A percentile compares a stretch with the other conserved stretches of the same genome.
Conservation (phyloP, 1,140 invertebrate species). For the Brachionus manjavacas region DNA sequence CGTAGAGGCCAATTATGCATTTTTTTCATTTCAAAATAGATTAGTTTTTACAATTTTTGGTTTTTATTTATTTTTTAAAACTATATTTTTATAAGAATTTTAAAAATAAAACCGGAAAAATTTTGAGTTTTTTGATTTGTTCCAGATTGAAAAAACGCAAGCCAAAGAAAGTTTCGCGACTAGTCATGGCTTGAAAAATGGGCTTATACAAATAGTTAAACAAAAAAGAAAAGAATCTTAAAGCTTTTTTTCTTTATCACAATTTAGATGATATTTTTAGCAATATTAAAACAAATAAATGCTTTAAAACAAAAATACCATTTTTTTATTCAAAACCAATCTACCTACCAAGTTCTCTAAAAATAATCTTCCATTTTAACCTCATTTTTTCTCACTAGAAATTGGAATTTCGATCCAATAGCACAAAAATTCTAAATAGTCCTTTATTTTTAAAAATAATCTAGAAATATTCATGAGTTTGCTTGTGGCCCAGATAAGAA, state of each 20-base stretch:
- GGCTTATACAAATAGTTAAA: not conserved
- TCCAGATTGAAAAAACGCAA: not conserved
- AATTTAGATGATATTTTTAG: not conserved
- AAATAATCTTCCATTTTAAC: not conserved
- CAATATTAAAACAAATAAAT: not conserved
- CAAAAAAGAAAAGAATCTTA: not conserved
- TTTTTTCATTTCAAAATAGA: not conserved
- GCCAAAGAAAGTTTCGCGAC: not conserved
- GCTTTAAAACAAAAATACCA: not conserved
- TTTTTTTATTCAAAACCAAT: not conserved
- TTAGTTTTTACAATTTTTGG: not conserved
- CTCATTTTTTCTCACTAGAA: not conserved
- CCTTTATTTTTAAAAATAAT: not conserved
- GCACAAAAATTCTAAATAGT: not conserved
- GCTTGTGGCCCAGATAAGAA: not conserved
- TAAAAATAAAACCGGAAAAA: constrained; percentile 14
- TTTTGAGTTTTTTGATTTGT: not conserved
- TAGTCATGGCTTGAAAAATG: not conserved
- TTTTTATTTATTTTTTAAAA: not conserved
- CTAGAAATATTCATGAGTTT: not conserved
- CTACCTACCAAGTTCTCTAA: not conserved
- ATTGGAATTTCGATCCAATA: not conserved
- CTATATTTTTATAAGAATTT: constrained; percentile 1
- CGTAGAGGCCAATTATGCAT: not conserved
- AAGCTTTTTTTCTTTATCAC: not conserved